phyloP scores from a whole-genome alignment of 2,797 vertebrate genomes.

The Enteromius viviparus region DNA sequence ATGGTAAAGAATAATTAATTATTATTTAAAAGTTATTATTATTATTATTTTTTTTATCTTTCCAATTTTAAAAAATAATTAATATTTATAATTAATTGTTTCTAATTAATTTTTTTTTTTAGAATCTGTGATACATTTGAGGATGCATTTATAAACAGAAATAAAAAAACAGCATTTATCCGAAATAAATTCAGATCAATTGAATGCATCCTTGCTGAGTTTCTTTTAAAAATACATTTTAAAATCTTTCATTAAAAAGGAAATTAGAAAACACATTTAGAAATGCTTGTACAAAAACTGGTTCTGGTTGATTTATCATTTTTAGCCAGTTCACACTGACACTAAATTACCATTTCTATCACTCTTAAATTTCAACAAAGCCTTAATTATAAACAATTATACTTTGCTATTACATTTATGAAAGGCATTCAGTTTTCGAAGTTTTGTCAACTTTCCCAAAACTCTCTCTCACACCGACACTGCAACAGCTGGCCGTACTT shows the following conservation, averaged over 20 bases:
- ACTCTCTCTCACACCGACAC: no score
- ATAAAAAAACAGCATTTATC: not conserved
- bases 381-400: not conserved
- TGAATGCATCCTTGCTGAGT: not conserved
- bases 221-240: not conserved
- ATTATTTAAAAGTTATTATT: no score
- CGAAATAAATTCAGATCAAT: not conserved
- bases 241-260: no score
- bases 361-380: conserved; percentile 1
- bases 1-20: not conserved
- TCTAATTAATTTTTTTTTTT: not conserved
- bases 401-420: not conserved
- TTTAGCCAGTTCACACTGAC: not conserved
- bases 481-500: not conserved
- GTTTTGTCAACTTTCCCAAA: not conserved
- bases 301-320: not conserved
- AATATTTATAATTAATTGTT: no score
- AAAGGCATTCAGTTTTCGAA: not conserved
- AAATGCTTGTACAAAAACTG: not conserved
- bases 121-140: not conserved
- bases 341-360: not conserved
- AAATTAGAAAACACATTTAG: not conserved
- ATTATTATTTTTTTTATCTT: not conserved
- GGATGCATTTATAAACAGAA: not conserved
- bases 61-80: no score